These are phyloP conservation scores for Menidia menidia DNA, from an alignment of 2,797 vertebrate species.

Conservation along the genomic window DNA sequence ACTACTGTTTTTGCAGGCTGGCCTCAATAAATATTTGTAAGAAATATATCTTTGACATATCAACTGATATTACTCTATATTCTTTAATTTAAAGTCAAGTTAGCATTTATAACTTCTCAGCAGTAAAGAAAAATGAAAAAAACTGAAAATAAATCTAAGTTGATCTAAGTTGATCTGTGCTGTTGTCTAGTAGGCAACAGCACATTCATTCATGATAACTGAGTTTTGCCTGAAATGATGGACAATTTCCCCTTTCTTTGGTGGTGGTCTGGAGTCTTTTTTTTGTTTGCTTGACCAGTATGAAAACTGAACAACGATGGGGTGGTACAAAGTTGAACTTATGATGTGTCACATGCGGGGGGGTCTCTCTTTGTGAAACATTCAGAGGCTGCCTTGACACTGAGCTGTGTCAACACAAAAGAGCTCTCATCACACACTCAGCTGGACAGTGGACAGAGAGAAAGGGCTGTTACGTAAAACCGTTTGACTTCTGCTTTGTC, in stretches of 20 bases:
- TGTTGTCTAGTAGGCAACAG: neutral
- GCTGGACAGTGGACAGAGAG: conserved; percentile 50
- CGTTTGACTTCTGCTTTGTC: conserved; percentile 83
- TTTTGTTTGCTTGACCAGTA: conserved; percentile 23
- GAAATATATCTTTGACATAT: neutral
- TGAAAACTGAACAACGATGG: conserved; percentile 34
- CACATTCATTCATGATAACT: neutral
- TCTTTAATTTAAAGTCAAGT: neutral
- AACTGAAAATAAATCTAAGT: neutral
- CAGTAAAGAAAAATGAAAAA: neutral
- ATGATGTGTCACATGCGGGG: conserved; percentile 36
- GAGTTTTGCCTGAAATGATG: neutral
- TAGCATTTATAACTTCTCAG: neutral
- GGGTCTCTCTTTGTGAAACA: conserved; percentile 51
- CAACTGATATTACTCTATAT: neutral
- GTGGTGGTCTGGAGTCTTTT: conserved; percentile 20
- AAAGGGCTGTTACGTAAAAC: conserved; percentile 73
- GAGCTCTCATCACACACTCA: conserved; percentile 57
- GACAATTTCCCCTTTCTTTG: neutral
- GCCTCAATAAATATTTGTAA: neutral
- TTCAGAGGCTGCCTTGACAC: conserved; percentile 57
- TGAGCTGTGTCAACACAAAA: conserved; percentile 67
- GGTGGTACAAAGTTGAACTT: conserved; percentile 41
- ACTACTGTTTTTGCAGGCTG: neutral
- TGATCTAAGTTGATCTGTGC: too few species aligned